phyloP scores from a whole-genome alignment of 2,888 invertebrate species.

The Rhodophaea formosa region DNA sequence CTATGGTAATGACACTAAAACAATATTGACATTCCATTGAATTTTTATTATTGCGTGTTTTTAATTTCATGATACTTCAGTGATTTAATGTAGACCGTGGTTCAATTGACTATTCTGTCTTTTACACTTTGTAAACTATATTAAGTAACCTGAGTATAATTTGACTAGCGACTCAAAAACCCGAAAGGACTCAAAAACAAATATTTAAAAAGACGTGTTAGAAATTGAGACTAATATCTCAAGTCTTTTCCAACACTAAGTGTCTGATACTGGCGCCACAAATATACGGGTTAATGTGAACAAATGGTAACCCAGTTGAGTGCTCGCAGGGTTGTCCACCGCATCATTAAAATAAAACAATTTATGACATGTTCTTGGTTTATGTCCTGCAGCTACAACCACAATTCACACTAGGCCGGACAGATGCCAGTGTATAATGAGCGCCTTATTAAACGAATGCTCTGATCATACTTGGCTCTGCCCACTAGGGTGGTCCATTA shows the following conservation, averaged over 20 bases:
- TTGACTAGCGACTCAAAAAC: too few relatives aligned
- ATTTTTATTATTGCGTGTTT: too few relatives aligned
- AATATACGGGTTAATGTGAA: conserved; percentile 66
- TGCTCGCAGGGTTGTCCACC: conserved; percentile 25
- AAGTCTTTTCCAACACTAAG: background rate
- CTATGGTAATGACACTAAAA: too few relatives aligned
- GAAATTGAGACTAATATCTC: background rate
- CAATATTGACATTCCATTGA: too few relatives aligned
- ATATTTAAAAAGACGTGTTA: background rate
- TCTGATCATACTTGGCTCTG: background rate
- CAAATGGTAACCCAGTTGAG: conserved; percentile 31
- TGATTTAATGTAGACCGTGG: too few relatives aligned
- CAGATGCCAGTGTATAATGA: conserved; percentile 1
- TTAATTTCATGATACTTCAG: too few relatives aligned
- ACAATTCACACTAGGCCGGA: background rate
- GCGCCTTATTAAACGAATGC: background rate
- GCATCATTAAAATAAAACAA: conserved; percentile 9
- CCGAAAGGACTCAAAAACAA: too few relatives aligned
- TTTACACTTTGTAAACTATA: too few relatives aligned
- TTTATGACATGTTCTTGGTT: conserved; percentile 6
- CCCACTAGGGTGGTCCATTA: background rate
- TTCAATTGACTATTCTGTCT: too few relatives aligned
- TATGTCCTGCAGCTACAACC: background rate
- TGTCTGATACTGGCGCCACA: conserved; percentile 48
- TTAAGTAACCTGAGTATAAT: too few relatives aligned